Percentiles rank a stretch among this genome's conserved stretches.
These are phyloP conservation scores for Tipula helvola DNA, from an alignment of 2,888 invertebrate genomes.

Conservation along the genomic window DNA sequence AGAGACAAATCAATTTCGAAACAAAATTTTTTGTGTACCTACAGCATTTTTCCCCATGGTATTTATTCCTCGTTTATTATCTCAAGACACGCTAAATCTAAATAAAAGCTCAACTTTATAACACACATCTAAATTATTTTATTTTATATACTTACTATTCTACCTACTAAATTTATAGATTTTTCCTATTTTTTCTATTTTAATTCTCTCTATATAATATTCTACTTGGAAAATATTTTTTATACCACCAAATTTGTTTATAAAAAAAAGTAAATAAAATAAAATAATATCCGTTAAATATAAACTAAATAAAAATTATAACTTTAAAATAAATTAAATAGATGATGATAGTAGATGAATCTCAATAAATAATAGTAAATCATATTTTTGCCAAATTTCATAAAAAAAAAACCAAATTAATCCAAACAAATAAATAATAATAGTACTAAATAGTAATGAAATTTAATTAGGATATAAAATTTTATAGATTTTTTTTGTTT, in stretches of 20 bases:
- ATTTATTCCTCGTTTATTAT: background rate
- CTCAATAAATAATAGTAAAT: background rate
- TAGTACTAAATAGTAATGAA: background rate
- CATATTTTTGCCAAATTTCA: background rate
- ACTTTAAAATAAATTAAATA: background rate
- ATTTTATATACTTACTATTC: background rate
- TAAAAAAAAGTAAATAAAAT: background rate
- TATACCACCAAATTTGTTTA: background rate
- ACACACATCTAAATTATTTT: background rate
- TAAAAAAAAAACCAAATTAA: background rate
- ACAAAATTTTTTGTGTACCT: background rate
- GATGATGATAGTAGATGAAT: background rate
- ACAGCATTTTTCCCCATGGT: background rate
- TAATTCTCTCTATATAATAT: background rate
- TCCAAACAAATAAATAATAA: constrained; percentile 4
- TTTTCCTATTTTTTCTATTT: background rate
- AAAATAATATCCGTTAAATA: background rate
- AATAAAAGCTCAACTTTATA: background rate
- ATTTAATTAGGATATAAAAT: constrained; percentile 4
- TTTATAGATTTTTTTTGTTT: background rate
- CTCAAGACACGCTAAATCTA: background rate
- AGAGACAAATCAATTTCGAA: background rate
- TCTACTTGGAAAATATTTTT: background rate
- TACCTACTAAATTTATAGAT: background rate
- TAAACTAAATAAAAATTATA: background rate